These are phyloP conservation scores for Trachymyrmex cornetzi DNA, from an alignment of 1,140 invertebrate genomes.

Conservation along the genomic window DNA sequence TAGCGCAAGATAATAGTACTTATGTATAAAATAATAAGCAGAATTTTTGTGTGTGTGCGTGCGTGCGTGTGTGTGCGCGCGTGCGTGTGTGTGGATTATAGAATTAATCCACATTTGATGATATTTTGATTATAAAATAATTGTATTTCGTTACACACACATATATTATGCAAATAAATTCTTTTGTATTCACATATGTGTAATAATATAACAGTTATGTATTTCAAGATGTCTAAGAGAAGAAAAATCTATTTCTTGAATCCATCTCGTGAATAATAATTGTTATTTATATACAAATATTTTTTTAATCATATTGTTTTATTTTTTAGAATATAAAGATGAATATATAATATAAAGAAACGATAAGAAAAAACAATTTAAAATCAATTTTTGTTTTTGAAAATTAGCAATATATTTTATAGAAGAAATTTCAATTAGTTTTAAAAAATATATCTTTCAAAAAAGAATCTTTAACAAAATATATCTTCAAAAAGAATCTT, in stretches of 20 bases:
- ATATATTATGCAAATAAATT: slow-evolving; percentile 22
- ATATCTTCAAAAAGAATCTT: neutral
- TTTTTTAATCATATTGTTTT: neutral
- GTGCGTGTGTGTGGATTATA: neutral
- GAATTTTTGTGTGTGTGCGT: neutral
- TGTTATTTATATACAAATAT: neutral
- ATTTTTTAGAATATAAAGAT: neutral
- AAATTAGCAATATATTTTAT: slow-evolving; percentile 15
- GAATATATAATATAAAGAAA: neutral
- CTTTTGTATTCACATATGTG: neutral
- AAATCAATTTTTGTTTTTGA: neutral
- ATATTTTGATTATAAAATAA: slow-evolving; percentile 8
- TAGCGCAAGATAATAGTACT: neutral
- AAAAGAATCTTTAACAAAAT: neutral
- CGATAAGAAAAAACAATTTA: neutral
- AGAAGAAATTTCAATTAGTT: neutral
- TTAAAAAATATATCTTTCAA: neutral
- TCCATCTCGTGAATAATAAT: neutral
- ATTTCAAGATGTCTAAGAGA: neutral
- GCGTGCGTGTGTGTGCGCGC: no score
- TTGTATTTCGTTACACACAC: slow-evolving; percentile 1
- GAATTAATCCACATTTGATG: slow-evolving; percentile 10
- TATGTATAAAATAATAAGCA: slow-evolving; percentile 7
- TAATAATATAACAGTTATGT: slow-evolving; percentile 9
- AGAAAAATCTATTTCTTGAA: neutral